These are phyloP conservation scores for Oxycera nigricornis DNA, from an alignment of 2,888 invertebrate species.

Conservation along the genomic window DNA sequence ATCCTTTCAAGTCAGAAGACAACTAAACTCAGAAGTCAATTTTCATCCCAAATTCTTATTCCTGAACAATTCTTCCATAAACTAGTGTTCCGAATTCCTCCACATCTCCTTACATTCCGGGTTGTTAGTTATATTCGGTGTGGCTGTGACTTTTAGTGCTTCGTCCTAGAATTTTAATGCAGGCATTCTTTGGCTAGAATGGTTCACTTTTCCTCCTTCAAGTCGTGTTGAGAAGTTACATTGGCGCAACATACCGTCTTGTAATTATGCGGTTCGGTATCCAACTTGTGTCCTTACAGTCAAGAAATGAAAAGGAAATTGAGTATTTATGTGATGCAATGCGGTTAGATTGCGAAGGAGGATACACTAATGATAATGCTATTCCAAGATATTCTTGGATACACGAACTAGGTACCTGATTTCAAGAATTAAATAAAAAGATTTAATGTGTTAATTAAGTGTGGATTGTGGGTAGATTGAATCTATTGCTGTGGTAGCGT, in stretches of 20 bases:
- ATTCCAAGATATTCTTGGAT: not conserved
- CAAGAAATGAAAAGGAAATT: constrained; percentile 38
- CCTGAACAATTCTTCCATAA: too few species aligned
- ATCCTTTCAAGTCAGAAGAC: too few species aligned
- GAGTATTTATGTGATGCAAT: constrained; percentile 38
- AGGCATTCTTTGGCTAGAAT: constrained; percentile 2
- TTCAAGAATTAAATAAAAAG: not conserved
- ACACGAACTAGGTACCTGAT: not conserved
- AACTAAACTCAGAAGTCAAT: too few species aligned
- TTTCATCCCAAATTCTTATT: too few species aligned
- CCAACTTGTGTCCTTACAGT: constrained; percentile 22
- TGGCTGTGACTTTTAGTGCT: constrained; percentile 26
- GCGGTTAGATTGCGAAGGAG: constrained; percentile 33
- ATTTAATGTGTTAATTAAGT: constrained; percentile 32
- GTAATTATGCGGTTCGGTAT: constrained; percentile 37
- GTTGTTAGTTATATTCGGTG: not conserved
- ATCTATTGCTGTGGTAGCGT: not conserved
- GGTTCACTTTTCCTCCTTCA: not conserved
- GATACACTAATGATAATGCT: constrained; percentile 25
- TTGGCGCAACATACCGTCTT: constrained; percentile 6
- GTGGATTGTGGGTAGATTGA: constrained; percentile 12
- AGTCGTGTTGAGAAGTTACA: not conserved
- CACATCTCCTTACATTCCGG: not conserved
- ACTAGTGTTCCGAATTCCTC: not conserved
- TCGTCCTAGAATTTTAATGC: constrained; percentile 34